Evolutionary conservation across 2,113 vertebrate genomes (phyloP).

Genomic region (Actinemys pallida): DNA sequence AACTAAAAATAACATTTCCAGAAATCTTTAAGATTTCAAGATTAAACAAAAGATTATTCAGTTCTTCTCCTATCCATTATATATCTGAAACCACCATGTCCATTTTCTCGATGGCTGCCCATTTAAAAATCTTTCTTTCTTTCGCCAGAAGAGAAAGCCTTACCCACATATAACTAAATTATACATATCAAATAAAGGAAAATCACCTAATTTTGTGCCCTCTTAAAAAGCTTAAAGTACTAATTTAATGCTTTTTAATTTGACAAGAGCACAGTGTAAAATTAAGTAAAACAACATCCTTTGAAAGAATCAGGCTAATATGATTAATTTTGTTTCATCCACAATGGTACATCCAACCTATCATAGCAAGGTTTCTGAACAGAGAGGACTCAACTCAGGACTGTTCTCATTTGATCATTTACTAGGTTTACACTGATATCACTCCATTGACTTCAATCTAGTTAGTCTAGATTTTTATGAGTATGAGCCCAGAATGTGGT

Average conservation of each 20-base stretch:
- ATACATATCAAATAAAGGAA: neutral
- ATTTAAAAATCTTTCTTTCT: neutral
- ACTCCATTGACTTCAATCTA: neutral
- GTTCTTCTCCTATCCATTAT: neutral
- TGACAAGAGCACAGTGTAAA: neutral
- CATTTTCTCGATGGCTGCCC: neutral
- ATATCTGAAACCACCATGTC: neutral
- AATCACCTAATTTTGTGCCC: neutral
- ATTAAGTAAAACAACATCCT: neutral
- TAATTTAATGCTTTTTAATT: neutral
- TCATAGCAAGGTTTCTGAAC: neutral
- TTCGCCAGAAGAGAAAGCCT: neutral
- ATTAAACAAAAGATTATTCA: neutral
- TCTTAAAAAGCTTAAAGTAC: neutral
- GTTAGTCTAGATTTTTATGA: neutral
- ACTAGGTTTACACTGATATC: neutral
- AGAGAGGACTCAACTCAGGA: neutral
- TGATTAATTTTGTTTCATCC: neutral
- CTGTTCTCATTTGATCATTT: neutral
- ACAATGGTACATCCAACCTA: neutral
- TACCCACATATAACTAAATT: neutral
- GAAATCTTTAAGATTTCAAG: neutral
- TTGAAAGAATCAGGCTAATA: neutral
- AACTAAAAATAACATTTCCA: neutral
- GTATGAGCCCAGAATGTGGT: neutral